Evolutionary conservation across 2,888 invertebrate genomes (phyloP).

Genomic region (Desoria tigrina): DNA sequence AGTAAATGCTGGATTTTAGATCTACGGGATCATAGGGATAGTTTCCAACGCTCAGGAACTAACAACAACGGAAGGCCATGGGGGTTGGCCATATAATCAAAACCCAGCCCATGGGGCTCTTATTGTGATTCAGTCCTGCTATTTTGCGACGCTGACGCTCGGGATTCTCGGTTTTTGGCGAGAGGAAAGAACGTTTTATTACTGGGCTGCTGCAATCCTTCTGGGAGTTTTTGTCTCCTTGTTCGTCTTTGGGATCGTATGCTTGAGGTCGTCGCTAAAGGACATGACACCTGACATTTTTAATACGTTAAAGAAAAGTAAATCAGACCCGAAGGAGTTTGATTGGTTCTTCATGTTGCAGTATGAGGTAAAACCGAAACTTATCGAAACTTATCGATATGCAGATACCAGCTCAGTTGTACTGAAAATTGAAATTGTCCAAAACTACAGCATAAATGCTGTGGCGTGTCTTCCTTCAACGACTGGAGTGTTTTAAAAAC

Average conservation of each 20-base stretch:
- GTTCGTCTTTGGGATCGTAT: constrained; percentile 23
- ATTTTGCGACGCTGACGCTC: constrained; percentile 18
- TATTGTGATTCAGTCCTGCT: constrained; percentile 16
- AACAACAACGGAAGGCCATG: background rate
- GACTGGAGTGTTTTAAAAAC: constrained; percentile 23
- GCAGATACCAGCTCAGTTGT: no score
- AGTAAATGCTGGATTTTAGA: no score
- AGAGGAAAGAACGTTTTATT: constrained; percentile 16
- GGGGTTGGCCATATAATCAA: constrained; percentile 33
- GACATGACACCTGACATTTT: constrained; percentile 21
- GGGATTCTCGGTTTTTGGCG: constrained; percentile 15
- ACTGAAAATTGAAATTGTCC: background rate
- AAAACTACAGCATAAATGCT: constrained; percentile 24
- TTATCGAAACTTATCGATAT: background rate
- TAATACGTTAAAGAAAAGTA: constrained; percentile 10
- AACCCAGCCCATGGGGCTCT: constrained; percentile 15
- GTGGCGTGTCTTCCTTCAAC: constrained; percentile 23
- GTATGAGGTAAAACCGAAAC: constrained; percentile 20
- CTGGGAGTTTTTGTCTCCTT: constrained; percentile 26
- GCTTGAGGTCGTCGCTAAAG: constrained; percentile 3
- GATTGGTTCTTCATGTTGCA: constrained; percentile 29
- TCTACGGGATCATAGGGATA: constrained; percentile 23
- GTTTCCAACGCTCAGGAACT: constrained; percentile 12
- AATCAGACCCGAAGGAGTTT: background rate
- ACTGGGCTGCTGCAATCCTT: constrained; percentile 26